phyloP scores from a whole-genome alignment of 2,797 vertebrate genomes.

The Florisuga fusca region DNA sequence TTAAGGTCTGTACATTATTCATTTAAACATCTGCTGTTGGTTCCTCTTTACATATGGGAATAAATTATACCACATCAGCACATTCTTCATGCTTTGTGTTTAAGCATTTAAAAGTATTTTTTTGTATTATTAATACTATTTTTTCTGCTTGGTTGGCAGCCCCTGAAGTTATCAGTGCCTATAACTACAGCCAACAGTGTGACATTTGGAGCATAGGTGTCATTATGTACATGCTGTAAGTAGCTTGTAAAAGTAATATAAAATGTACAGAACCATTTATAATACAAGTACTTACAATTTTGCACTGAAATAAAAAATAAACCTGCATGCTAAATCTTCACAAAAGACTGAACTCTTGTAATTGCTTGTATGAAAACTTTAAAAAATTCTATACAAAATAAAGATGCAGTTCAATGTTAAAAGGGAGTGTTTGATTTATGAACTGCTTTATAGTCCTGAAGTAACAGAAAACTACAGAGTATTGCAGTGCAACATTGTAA shows the following conservation, averaged over 20 bases:
- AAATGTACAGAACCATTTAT: slow-evolving; percentile 52
- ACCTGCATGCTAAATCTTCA: not conserved
- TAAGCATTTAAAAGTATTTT: slow-evolving; percentile 79
- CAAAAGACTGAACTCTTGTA: not conserved
- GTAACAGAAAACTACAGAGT: not conserved
- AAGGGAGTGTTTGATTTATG: not conserved
- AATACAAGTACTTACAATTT: slow-evolving; percentile 45
- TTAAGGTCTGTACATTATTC: slow-evolving; percentile 82
- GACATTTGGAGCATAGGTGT: slow-evolving; percentile 93
- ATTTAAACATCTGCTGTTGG: slow-evolving; percentile 81
- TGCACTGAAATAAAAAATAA: slow-evolving; percentile 41
- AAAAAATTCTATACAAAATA: not conserved
- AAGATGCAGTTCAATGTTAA: not conserved
- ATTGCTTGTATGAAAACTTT: not conserved
- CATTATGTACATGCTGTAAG: slow-evolving; percentile 94
- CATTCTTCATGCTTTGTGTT: slow-evolving; percentile 76
- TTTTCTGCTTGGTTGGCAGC: slow-evolving; percentile 84
- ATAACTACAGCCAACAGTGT: slow-evolving; percentile 89
- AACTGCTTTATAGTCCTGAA: not conserved
- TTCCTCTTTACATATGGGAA: slow-evolving; percentile 71
- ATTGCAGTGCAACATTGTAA: not conserved
- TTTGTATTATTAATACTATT: slow-evolving; percentile 82
- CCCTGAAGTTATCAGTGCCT: slow-evolving; percentile 89
- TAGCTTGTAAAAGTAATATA: slow-evolving; percentile 62
- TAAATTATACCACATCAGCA: slow-evolving; percentile 80